Conservation (phyloP, 1,140 invertebrate species). For the Brachionus calyciflorus region DNA sequence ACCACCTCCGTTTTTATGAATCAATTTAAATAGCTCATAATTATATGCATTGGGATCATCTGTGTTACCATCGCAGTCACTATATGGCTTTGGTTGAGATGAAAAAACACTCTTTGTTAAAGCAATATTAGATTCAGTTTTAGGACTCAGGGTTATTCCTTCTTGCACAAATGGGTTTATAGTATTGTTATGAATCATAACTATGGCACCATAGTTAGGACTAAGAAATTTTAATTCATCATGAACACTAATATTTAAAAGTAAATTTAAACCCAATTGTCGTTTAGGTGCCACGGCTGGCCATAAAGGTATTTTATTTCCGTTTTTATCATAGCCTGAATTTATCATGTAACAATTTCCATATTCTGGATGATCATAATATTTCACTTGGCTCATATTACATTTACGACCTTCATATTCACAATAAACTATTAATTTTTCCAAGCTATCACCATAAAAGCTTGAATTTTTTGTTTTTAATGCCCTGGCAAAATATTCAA, state of each 20-base stretch:
- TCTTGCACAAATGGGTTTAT: neutral
- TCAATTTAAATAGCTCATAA: neutral
- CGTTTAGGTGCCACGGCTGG: neutral
- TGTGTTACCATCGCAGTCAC: neutral
- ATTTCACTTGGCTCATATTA: neutral
- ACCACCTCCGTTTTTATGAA: neutral
- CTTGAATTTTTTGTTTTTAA: neutral
- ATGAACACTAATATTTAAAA: neutral
- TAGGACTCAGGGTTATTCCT: neutral
- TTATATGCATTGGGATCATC: neutral
- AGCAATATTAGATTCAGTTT: conserved; percentile 11
- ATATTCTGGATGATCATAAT: neutral
- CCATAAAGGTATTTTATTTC: neutral
- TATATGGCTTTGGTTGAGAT: conserved; percentile 8
- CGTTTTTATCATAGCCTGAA: neutral
- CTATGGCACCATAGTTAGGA: neutral
- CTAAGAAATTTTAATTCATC: neutral
- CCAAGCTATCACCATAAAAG: neutral
- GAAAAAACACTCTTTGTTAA: neutral
- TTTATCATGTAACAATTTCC: conserved; percentile 15
- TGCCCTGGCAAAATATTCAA: too few relatives aligned
- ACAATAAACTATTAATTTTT: neutral
- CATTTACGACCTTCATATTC: neutral
- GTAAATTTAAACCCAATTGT: neutral
- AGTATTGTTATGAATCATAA: conserved; percentile 17